Conservation (phyloP, 2,113 vertebrate species). For the Lathamus discolor region DNA sequence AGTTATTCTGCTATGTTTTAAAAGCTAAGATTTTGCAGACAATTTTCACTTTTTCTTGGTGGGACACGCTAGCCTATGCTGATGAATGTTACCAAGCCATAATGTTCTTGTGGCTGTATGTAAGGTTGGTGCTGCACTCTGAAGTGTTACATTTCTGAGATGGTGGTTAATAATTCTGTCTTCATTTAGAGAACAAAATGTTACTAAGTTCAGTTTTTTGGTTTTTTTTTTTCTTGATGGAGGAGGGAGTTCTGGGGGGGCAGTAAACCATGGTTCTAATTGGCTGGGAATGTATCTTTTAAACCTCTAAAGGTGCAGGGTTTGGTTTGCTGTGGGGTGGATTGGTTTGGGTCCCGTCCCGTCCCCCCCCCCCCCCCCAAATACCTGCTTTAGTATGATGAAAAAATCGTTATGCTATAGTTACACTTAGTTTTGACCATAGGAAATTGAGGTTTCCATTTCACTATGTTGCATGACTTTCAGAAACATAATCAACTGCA, state of each 20-base stretch:
- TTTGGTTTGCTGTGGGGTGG: background rate
- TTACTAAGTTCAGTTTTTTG: background rate
- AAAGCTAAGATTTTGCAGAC: background rate
- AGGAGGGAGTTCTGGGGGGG: rapidly evolving
- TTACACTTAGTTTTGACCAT: background rate
- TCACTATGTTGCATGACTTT: background rate
- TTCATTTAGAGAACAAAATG: background rate
- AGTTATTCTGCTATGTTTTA: background rate
- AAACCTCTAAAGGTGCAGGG: background rate
- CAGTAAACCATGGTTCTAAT: background rate
- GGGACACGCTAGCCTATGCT: background rate
- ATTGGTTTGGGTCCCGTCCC: background rate
- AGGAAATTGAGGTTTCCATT: background rate
- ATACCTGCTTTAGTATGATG: background rate
- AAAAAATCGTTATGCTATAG: background rate
- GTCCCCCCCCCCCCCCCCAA: background rate
- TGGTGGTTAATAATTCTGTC: background rate
- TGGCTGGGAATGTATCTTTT: background rate
- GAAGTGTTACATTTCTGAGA: background rate
- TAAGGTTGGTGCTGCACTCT: background rate
- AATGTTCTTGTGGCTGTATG: background rate
- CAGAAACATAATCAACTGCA: background rate
- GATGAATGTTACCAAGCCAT: background rate
- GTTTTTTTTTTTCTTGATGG: background rate
- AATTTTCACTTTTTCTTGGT: background rate